These are phyloP conservation scores for Mythimna impura DNA, from an alignment of 2,888 invertebrate genomes.

Conservation along the genomic window DNA sequence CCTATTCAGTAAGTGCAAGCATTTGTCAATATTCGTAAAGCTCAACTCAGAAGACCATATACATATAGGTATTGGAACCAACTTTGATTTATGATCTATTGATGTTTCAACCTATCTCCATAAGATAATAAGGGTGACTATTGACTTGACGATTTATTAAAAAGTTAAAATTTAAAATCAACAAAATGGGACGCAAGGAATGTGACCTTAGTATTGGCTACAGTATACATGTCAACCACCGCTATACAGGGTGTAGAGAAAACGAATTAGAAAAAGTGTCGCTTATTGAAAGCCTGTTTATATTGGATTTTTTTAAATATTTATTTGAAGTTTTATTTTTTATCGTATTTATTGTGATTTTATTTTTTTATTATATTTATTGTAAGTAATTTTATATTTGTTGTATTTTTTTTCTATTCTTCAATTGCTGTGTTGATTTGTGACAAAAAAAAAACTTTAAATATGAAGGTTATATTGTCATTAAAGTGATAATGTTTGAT, in stretches of 20 bases:
- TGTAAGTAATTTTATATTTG: too few species aligned
- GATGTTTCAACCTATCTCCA: conserved; percentile 15
- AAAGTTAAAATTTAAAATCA: conserved; percentile 52
- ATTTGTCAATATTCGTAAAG: too few species aligned
- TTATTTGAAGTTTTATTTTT: neutral
- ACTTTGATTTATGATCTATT: conserved; percentile 2
- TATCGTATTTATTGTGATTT: neutral
- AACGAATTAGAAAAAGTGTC: neutral
- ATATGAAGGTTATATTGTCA: too few species aligned
- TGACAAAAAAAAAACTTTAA: too few species aligned
- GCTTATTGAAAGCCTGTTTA: neutral
- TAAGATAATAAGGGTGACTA: conserved; percentile 31
- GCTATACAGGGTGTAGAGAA: conserved; percentile 35
- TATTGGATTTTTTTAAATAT: neutral
- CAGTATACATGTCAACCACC: conserved; percentile 49
- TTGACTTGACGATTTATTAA: conserved; percentile 53
- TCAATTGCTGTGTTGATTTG: too few species aligned
- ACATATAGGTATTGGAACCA: too few species aligned
- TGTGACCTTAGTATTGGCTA: conserved; percentile 65
- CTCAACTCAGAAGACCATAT: too few species aligned
- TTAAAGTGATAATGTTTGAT: too few species aligned
- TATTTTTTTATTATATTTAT: neutral
- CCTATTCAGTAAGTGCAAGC: too few species aligned
- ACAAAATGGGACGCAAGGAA: conserved; percentile 61
- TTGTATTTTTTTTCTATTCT: too few species aligned